A percentile compares a stretch with the other conserved stretches of the same genome.
Conservation (phyloP, 2,113 vertebrate species). For the Talpa occidentalis region DNA sequence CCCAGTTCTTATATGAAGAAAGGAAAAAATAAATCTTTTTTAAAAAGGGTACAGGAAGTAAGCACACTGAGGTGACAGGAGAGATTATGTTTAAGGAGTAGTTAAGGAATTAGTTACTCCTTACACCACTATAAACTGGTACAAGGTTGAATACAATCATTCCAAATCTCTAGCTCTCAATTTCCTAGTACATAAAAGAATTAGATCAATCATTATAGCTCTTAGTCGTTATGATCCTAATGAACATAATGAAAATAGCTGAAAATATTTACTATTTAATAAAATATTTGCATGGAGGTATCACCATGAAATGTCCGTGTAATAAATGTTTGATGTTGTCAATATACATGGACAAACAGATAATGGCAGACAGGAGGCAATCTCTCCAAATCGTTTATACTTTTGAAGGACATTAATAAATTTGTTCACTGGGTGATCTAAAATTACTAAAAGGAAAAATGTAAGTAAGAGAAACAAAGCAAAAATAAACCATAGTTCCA, state of each 20-base stretch:
- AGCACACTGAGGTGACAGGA: neutral
- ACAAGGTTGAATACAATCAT: neutral
- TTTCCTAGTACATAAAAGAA: neutral
- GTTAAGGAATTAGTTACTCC: neutral
- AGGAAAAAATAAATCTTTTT: too few species aligned
- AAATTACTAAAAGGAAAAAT: slow-evolving; percentile 9
- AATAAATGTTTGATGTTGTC: neutral
- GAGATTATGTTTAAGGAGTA: neutral
- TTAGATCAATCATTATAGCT: neutral
- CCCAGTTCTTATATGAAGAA: too few species aligned
- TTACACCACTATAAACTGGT: neutral
- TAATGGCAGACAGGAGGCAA: neutral
- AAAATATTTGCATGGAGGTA: neutral
- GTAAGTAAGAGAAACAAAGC: neutral
- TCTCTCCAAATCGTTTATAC: neutral
- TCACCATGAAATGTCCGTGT: too few species aligned
- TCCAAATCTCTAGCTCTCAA: neutral
- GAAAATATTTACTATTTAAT: neutral
- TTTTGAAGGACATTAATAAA: neutral
- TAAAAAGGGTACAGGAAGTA: neutral
- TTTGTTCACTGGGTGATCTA: neutral
- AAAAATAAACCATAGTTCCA: slow-evolving; percentile 34
- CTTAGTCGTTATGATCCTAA: neutral
- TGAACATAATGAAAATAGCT: neutral
- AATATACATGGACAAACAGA: neutral